phyloP scores from a whole-genome alignment of 2,797 vertebrate genomes.

The Poecilia velifera region DNA sequence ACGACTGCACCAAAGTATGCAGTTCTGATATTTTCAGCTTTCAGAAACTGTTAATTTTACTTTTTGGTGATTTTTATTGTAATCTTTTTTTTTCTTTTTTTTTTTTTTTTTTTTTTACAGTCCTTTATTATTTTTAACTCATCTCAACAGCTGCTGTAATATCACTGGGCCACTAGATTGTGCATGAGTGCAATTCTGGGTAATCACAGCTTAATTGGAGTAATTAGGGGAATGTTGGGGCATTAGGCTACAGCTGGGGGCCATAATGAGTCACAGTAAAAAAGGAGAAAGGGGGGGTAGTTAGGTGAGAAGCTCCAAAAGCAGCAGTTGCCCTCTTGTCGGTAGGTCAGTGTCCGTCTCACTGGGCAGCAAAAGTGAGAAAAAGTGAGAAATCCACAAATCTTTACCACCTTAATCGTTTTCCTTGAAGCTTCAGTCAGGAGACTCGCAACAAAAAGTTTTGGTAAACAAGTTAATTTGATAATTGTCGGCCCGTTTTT shows the following conservation, averaged over 20 bases:
- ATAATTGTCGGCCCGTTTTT: background rate
- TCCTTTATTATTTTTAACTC: slow-evolving; percentile 53
- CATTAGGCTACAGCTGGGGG: slow-evolving; percentile 84
- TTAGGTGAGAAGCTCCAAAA: slow-evolving; percentile 66
- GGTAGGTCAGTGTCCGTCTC: slow-evolving; percentile 51
- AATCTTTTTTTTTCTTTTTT: slow-evolving; percentile 6
- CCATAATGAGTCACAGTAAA: slow-evolving; percentile 71
- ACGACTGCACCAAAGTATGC: slow-evolving; percentile 24
- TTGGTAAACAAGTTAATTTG: slow-evolving; percentile 30
- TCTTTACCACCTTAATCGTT: background rate
- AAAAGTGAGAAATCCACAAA: slow-evolving; percentile 17
- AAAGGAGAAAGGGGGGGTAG: slow-evolving; percentile 40
- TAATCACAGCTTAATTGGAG: slow-evolving; percentile 86
- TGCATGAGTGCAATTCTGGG: slow-evolving; percentile 82
- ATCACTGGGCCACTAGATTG: slow-evolving; percentile 68
- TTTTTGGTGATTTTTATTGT: background rate
- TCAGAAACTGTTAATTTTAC: background rate
- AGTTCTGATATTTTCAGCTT: slow-evolving; percentile 11
- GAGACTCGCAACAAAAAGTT: slow-evolving; percentile 7
- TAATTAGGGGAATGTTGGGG: slow-evolving; percentile 84
- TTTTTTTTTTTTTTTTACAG: slow-evolving; percentile 13
- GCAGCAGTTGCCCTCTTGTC: slow-evolving; percentile 69
- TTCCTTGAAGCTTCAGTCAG: background rate
- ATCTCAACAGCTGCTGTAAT: slow-evolving; percentile 70
- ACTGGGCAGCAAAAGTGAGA: slow-evolving; percentile 33